Conservation (phyloP, 2,797 vertebrate genomes). For the Muscicapa comitata region DNA sequence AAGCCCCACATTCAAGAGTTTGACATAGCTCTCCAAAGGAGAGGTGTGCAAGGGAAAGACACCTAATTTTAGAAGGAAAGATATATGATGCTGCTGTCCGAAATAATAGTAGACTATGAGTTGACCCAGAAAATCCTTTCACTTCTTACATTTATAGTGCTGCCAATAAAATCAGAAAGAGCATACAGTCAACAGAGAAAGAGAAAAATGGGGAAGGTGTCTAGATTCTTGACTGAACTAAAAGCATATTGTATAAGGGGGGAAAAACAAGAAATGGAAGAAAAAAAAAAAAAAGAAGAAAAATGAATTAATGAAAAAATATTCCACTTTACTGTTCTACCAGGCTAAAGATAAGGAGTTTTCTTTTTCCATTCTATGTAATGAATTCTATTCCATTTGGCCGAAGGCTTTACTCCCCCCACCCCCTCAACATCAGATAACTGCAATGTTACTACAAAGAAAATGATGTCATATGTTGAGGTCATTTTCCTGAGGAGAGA, state of each 20-base stretch:
- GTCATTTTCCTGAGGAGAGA: background rate
- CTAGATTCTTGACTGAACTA: background rate
- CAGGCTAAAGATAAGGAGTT: background rate
- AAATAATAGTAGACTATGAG: constrained; percentile 35
- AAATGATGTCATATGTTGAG: background rate
- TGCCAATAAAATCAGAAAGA: constrained; percentile 7
- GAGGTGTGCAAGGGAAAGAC: background rate
- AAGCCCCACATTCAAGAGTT: background rate
- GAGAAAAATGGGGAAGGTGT: background rate
- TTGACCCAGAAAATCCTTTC: constrained; percentile 44
- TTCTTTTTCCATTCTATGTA: background rate
- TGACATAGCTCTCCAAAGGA: background rate
- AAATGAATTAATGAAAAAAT: background rate
- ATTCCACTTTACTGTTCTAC: background rate
- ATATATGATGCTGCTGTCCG: background rate
- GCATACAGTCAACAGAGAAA: background rate
- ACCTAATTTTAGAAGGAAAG: constrained; percentile 38
- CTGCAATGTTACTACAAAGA: background rate
- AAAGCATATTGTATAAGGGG: background rate
- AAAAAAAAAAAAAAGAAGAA: background rate
- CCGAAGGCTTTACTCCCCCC: background rate
- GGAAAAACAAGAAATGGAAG: rapidly evolving
- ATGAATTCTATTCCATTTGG: background rate
- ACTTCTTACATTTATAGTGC: background rate
- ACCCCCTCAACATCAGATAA: background rate